Conservation (phyloP, 2,888 invertebrate species). For the Acrobeloides nanus region DNA sequence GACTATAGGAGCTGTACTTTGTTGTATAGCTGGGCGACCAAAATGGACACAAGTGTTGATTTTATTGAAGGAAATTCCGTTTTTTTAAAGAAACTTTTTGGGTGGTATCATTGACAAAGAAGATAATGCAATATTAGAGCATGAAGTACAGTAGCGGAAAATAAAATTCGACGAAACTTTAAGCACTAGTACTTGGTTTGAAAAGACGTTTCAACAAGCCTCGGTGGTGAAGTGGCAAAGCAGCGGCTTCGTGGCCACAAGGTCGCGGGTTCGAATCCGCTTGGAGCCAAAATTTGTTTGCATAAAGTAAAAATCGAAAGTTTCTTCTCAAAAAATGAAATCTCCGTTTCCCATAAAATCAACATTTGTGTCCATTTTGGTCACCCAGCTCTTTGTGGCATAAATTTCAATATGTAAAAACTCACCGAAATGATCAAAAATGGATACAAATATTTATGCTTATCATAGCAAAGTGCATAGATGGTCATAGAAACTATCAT, state of each 20-base stretch:
- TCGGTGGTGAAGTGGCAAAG: no score
- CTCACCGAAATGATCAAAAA: constrained; percentile 45
- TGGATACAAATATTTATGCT: constrained; percentile 47
- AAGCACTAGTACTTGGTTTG: no score
- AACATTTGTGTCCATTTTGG: neutral
- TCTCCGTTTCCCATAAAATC: no score
- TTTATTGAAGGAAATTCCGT: no score
- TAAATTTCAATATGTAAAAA: constrained; percentile 4
- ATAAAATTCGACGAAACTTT: no score
- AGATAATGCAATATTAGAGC: no score
- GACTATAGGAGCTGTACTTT: no score
- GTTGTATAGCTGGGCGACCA: neutral
- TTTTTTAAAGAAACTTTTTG: no score
- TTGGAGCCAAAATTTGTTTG: neutral
- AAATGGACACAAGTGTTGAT: neutral
- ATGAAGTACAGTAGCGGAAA: no score
- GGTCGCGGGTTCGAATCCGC: neutral
- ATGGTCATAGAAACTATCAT: constrained; percentile 35
- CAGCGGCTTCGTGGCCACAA: no score
- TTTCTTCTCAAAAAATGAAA: no score
- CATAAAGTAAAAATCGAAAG: neutral
- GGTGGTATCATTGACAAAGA: neutral
- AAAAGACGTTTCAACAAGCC: no score
- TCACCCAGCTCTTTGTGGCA: neutral
- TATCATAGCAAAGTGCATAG: constrained; percentile 35